Evolutionary conservation across 2,113 vertebrate genomes (phyloP), one percentile per base, ranked within the genome.

Genomic region (Morone saxatilis): DNA sequence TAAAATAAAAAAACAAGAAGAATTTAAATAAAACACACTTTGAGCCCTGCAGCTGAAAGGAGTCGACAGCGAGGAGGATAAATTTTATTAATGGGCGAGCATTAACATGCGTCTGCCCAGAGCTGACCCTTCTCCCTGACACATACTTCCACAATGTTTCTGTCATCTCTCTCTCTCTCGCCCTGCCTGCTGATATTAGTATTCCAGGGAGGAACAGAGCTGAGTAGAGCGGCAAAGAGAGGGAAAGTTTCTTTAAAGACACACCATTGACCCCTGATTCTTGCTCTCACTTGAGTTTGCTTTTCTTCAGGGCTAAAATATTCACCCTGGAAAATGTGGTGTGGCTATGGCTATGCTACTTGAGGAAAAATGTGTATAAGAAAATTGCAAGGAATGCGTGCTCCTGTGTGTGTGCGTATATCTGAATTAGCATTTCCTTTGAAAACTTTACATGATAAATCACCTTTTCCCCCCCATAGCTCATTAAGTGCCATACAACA

Each of bases 231-330:
- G 80, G 74, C 81, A 40, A 95, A 96, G 92, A 95, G 95, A 96
- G 95, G 94, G 50, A 90, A 94, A 90, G 88, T 96, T 98, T 95
- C 95, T 96, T 97, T 97, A 97, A 97, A 97, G 95, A 96, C 96
- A 93, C 93, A 95, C 96, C 95, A 94, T 96, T 98, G 97, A 98
- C 97, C 97, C 96, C 95, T 95, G 95, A 94, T 96, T 97, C 95
- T 95, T 59, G 86, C 91, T 95, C 96, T 90, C 94, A 92, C 97
- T 97, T 95, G 96, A 97, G 97, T 97, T 97, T 96, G 95, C 96
- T 97, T 97, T 97, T 96, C 96, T 97, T 95, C 94, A 38, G 97
- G 96, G 96, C 97, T 97, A 96, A 99, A 98, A 98, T 97, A 98
- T 98, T 97, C 97, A 97, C 96, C 94, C 94, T 93, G 95, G 96